Evolutionary conservation across 2,797 vertebrate genomes (phyloP), one percentile per base, ranked within the genome.

Genomic region (Galaxias olidus): DNA sequence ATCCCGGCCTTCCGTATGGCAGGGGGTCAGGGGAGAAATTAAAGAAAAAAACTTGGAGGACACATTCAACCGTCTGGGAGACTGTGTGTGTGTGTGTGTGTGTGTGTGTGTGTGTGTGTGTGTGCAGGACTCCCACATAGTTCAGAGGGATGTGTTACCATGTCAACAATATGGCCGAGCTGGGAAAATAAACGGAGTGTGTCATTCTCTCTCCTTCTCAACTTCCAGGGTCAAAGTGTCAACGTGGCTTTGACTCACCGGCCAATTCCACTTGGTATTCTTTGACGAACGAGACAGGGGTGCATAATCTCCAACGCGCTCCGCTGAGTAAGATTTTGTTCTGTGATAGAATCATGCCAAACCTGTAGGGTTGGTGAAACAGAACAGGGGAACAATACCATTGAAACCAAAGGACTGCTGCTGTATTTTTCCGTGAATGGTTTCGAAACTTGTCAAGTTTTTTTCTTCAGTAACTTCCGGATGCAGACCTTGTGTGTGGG

Each of bases 91-190:
- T 41, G 45, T 40, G 47, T 42, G 61, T 45, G 40, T 20, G 10
- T 63, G 41, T 20, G 48, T 43, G 30, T 12, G 48, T 52, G 48
- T 51, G 30, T 51, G 60, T 17, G 46, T 8, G 47, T 51, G 19
- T 47, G 17, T 55, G 44, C 54, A 59, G 71, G 86, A 87, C 82
- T 80, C 79, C 80, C 87, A 76, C 77, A 46, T 83, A 87, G 82
- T 87, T 89, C 74, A 84, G 84, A 83, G 73, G 69, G 80, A 76
- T 85, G 67, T 68, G 75, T 86, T 83, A 80, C 84, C 73, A 79
- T 75, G 74, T 86, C 79, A 86, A 83, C 79, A 86, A 73, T 83
- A 76, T 15, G 65, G 77, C 59, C 10, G 47, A 64, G 56, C 70
- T 71, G 76, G 73, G 52, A 70, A 83, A 78, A 84, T 74, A 79